These are phyloP conservation scores for Sitta europaea DNA, from an alignment of 2,113 vertebrate species.

Conservation along the genomic window DNA sequence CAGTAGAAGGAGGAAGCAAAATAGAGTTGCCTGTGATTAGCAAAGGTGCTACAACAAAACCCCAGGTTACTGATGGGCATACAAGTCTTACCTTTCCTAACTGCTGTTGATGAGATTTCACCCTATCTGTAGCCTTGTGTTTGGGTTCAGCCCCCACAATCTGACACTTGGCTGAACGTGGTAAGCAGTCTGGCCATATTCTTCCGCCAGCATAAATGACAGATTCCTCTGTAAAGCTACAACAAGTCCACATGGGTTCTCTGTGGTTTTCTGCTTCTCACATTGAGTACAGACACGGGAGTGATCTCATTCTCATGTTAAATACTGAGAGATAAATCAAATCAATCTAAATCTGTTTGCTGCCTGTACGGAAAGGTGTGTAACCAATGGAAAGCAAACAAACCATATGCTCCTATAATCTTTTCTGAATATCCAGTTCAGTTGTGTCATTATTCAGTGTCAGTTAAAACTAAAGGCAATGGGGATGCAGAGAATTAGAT, in stretches of 20 bases:
- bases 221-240: neutral
- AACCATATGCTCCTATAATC: neutral
- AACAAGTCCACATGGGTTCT: rapidly evolving
- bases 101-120: neutral
- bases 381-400: neutral
- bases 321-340: neutral
- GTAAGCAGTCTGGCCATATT: neutral
- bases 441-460: neutral
- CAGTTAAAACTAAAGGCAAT: neutral
- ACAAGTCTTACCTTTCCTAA: neutral
- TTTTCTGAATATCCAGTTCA: neutral
- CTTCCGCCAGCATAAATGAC: neutral
- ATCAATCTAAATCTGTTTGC: neutral
- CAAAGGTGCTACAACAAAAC: neutral
- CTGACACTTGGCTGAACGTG: neutral
- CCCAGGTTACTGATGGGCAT: neutral
- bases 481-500: neutral
- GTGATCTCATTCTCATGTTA: neutral
- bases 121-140: neutral
- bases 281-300: neutral
- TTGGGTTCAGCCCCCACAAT: neutral
- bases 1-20: neutral
- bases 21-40: neutral
- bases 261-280: neutral
- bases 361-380: neutral